Percentiles rank a stretch among this genome's conserved stretches.
Conservation (phyloP, 2,888 invertebrate species). For the Mimumesa dahlbomi region DNA sequence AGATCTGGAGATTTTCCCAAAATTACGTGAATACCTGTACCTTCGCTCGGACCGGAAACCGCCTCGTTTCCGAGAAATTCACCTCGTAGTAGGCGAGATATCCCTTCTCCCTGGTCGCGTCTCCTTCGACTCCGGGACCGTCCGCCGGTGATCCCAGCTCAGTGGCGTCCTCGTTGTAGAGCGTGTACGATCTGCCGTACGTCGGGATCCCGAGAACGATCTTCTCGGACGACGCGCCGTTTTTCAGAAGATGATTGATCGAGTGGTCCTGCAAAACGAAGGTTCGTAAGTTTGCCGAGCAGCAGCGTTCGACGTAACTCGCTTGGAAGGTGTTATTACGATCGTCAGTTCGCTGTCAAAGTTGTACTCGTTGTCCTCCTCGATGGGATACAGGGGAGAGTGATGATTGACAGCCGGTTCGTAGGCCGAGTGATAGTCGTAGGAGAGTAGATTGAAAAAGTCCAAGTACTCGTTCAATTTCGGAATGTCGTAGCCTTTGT, state of each 20-base stretch:
- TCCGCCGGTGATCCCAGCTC: conserved; percentile 94
- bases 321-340: conserved; percentile 81
- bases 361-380: conserved; percentile 93
- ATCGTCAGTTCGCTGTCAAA: conserved; percentile 93
- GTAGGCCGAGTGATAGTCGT: conserved; percentile 96
- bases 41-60: too few species aligned
- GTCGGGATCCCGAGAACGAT: conserved; percentile 93
- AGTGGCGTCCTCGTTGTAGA: conserved; percentile 91
- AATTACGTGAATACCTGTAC: too few species aligned
- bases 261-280: conserved; percentile 87
- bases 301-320: not conserved
- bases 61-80: conserved; percentile 17
- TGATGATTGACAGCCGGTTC: conserved; percentile 96
- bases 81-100: conserved; percentile 97
- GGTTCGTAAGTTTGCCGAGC: not conserved
- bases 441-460: conserved; percentile 95
- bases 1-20: too few species aligned
- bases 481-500: conserved; percentile 95
- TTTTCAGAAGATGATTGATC: conserved; percentile 89
- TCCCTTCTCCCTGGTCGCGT: conserved; percentile 95
- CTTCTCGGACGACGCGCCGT: conserved; percentile 90
- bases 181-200: conserved; percentile 94
- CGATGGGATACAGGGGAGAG: conserved; percentile 90
- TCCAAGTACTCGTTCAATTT: conserved; percentile 93
- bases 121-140: conserved; percentile 94